A percentile compares a stretch with the other conserved stretches of the same genome.
These are phyloP conservation scores for Neotoma lepida DNA, from an alignment of 2,113 vertebrate species.

Conservation along the genomic window DNA sequence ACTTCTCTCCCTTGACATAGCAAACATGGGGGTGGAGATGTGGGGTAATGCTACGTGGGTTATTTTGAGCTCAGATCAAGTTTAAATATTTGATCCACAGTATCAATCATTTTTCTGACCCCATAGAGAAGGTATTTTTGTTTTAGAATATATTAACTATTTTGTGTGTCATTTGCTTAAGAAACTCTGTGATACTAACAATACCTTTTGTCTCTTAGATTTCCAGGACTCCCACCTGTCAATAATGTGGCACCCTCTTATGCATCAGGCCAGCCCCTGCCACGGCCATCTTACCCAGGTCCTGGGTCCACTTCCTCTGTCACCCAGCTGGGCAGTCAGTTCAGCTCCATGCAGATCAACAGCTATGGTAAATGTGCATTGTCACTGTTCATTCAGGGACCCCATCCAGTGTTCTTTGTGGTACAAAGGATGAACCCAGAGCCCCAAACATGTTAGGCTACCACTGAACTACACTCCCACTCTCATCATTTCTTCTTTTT, in stretches of 20 bases:
- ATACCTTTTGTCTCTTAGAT: conserved; percentile 74
- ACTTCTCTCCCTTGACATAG: neutral
- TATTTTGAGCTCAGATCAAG: neutral
- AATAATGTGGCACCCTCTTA: conserved; percentile 72
- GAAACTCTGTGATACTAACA: neutral
- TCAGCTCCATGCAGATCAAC: conserved; percentile 91
- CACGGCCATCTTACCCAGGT: conserved; percentile 84
- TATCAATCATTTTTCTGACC: neutral
- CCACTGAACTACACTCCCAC: neutral
- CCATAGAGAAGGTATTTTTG: neutral
- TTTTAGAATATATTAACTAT: neutral
- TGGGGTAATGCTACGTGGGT: neutral
- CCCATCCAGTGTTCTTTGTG: neutral
- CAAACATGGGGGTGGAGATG: neutral
- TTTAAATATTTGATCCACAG: neutral
- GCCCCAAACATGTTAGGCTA: neutral
- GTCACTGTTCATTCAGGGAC: neutral
- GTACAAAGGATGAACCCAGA: neutral
- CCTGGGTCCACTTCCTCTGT: conserved; percentile 81
- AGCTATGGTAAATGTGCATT: conserved; percentile 87
- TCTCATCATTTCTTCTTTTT: neutral
- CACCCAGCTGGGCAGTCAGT: conserved; percentile 90
- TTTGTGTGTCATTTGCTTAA: neutral
- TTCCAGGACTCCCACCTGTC: conserved; percentile 80
- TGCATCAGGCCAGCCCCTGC: conserved; percentile 81